Conservation (phyloP, 2,888 invertebrate species). For the Latrodectus elegans region DNA sequence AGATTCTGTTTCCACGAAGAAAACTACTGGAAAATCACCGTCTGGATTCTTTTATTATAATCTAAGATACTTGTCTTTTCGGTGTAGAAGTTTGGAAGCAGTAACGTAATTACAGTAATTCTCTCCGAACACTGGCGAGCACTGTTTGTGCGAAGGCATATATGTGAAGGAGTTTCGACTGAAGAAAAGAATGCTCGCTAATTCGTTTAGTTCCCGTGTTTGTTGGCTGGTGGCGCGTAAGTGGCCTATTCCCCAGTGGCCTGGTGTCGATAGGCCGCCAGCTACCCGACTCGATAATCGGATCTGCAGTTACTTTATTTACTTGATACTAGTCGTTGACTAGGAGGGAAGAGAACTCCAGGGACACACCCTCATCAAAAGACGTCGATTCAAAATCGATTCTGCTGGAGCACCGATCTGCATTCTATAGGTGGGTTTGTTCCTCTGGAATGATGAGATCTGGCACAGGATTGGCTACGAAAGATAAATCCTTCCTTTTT, state of each 20-base stretch:
- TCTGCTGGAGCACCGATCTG: neutral
- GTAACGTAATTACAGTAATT: constrained; percentile 54
- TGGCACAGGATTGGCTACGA: too few species aligned
- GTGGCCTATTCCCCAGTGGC: constrained; percentile 30
- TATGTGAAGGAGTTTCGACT: constrained; percentile 17
- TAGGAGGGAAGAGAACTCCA: constrained; percentile 26
- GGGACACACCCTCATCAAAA: constrained; percentile 51
- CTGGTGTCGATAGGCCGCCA: constrained; percentile 53
- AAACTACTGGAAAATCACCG: constrained; percentile 7
- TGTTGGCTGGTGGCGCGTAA: constrained; percentile 44
- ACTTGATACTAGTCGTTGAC: constrained; percentile 55
- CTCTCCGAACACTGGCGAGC: constrained; percentile 4
- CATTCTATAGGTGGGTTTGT: too few species aligned
- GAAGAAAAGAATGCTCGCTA: constrained; percentile 27
- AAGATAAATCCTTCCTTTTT: too few species aligned
- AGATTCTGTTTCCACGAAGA: neutral
- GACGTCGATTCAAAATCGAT: constrained; percentile 39
- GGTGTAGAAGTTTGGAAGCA: constrained; percentile 31
- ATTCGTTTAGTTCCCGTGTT: constrained; percentile 52
- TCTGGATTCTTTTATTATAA: constrained; percentile 6
- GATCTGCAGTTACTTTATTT: constrained; percentile 67
- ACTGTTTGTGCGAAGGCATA: constrained; percentile 36
- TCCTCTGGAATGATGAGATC: too few species aligned
- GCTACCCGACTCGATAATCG: constrained; percentile 64
- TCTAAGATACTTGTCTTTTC: constrained; percentile 9